phyloP scores from a whole-genome alignment of 2,797 vertebrate species.

The Pitangus sulphuratus region DNA sequence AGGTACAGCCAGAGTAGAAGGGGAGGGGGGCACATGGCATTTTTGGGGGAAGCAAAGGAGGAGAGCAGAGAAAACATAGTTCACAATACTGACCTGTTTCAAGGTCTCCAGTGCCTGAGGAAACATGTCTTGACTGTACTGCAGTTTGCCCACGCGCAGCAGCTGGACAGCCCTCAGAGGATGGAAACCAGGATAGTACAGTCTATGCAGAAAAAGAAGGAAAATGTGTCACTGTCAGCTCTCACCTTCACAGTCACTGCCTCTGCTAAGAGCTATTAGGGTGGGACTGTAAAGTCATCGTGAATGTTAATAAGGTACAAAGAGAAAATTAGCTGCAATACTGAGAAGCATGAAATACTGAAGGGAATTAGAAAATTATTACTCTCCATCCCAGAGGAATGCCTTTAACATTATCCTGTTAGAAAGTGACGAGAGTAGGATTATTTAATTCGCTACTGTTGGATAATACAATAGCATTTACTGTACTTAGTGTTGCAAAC shows the following conservation, averaged over 20 bases:
- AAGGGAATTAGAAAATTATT: constrained; percentile 40
- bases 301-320: constrained; percentile 61
- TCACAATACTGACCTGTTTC: constrained; percentile 81
- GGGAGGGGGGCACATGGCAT: not conserved
- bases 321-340: constrained; percentile 53
- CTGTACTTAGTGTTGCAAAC: constrained; percentile 33
- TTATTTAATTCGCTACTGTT: not conserved
- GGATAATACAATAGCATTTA: constrained; percentile 45
- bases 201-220: constrained; percentile 73
- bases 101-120: constrained; percentile 85
- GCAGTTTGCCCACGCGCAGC: constrained; percentile 91
- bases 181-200: constrained; percentile 88
- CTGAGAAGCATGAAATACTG: constrained; percentile 21
- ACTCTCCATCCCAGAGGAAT: constrained; percentile 36
- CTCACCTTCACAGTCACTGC: constrained; percentile 41
- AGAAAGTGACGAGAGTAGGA: constrained; percentile 13
- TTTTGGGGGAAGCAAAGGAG: not conserved
- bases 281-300: constrained; percentile 32
- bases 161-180: constrained; percentile 89
- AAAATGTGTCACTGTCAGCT: constrained; percentile 33
- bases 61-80: not conserved
- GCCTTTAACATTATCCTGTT: constrained; percentile 50
- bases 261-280: constrained; percentile 24
- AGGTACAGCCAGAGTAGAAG: not conserved
- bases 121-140: constrained; percentile 82